Percentiles rank a stretch among this genome's conserved stretches.
Evolutionary conservation across 2,888 invertebrate species (phyloP).

Genomic region (Lasioglossum zephyrum): DNA sequence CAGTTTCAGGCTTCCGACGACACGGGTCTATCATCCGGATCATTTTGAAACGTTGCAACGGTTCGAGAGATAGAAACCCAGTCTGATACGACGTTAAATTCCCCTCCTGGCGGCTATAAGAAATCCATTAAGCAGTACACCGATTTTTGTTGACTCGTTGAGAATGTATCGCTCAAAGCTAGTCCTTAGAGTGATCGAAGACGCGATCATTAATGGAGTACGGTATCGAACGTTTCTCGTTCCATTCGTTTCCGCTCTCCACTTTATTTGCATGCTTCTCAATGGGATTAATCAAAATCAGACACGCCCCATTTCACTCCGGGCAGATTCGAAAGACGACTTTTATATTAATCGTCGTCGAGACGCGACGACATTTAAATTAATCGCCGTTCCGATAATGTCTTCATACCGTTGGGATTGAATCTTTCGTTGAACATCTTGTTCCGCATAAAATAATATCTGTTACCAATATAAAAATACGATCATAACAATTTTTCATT

Average conservation of each 20-base stretch:
- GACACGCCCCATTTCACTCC: not conserved
- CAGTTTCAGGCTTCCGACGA: not conserved
- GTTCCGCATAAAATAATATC: not conserved
- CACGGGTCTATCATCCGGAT: not conserved
- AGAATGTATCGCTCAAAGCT: conserved; percentile 19
- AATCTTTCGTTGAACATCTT: not conserved
- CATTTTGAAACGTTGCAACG: conserved; percentile 11
- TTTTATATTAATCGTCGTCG: not conserved
- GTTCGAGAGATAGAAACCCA: conserved; percentile 19
- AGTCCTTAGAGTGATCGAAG: not conserved
- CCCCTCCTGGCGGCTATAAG: conserved; percentile 28
- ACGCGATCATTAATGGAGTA: conserved; percentile 2
- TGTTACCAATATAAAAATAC: not conserved
- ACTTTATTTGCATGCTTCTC: not conserved
- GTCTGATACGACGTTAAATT: not conserved
- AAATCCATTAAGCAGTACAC: conserved; percentile 51
- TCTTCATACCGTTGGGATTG: not conserved
- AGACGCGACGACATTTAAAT: not conserved
- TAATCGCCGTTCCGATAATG: not conserved
- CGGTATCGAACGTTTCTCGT: not conserved
- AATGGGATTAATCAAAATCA: conserved; percentile 13
- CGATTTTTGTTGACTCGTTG: conserved; percentile 41
- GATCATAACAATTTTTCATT: not conserved
- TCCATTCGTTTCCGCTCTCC: not conserved
- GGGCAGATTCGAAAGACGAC: not conserved